Evolutionary conservation across 2,888 invertebrate species (phyloP).

Genomic region (Molanna angustata): DNA sequence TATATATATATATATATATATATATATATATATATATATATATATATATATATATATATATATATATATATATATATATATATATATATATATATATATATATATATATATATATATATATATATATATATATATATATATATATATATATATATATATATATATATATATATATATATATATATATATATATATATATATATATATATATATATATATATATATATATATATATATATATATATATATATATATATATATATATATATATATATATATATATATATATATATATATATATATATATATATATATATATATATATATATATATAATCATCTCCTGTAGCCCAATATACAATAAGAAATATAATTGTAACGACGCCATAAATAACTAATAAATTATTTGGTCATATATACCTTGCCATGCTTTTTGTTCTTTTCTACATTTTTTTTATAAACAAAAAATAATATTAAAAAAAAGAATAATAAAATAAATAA

Average conservation of each 20-base stretch:
- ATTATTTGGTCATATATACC: no score
- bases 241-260: neutral
- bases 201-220: neutral
- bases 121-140: neutral
- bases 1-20: neutral
- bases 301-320: neutral
- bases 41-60: neutral
- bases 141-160: neutral
- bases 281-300: neutral
- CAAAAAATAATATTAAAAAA: no score
- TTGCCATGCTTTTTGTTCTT: no score
- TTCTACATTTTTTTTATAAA: no score
- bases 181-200: neutral
- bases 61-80: neutral
- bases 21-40: neutral
- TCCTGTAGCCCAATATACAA: no score
- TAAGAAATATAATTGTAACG: no score
- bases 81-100: neutral
- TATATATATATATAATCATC: neutral
- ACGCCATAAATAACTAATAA: no score
- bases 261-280: neutral
- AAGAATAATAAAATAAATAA: no score
- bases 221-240: neutral
- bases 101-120: neutral
- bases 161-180: neutral